These are phyloP conservation scores for Biston betularia DNA, from an alignment of 2,888 invertebrate genomes.

Conservation along the genomic window DNA sequence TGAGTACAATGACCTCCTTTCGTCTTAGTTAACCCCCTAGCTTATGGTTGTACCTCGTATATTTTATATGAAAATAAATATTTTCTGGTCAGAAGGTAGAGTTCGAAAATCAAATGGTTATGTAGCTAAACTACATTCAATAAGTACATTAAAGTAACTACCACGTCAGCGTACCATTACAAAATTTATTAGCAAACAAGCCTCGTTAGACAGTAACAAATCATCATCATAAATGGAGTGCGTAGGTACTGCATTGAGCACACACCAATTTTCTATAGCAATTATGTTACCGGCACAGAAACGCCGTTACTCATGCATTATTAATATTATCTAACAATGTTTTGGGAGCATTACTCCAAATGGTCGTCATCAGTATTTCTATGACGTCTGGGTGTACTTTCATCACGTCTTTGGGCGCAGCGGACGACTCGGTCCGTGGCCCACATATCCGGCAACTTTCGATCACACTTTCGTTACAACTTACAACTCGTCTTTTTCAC, in stretches of 20 bases:
- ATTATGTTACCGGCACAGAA: conserved; percentile 26
- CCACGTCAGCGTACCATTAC: neutral
- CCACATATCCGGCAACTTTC: conserved; percentile 85
- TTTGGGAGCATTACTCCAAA: conserved; percentile 33
- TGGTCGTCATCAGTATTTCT: conserved; percentile 27
- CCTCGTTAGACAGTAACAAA: conserved; percentile 10
- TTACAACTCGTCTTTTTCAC: conserved; percentile 71
- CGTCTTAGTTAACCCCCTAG: too few species aligned
- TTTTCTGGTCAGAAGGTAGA: neutral
- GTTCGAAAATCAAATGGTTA: neutral
- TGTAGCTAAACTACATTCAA: too few species aligned
- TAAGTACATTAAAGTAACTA: neutral
- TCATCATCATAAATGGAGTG: conserved; percentile 20
- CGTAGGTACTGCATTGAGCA: conserved; percentile 24
- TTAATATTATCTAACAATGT: conserved; percentile 38
- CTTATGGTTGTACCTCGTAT: too few species aligned
- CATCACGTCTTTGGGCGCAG: conserved; percentile 45
- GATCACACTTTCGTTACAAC: conserved; percentile 80
- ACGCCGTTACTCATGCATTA: conserved; percentile 34
- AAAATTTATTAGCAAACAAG: conserved; percentile 7
- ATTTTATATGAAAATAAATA: neutral
- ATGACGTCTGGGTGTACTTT: conserved; percentile 30
- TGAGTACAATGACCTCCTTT: too few species aligned
- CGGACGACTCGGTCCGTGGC: conserved; percentile 69
- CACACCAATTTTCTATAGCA: conserved; percentile 20